A percentile compares a stretch with the other conserved stretches of the same genome.
Conservation (phyloP, 2,888 invertebrate species). For the Gastracanthus pulcherrimus region DNA sequence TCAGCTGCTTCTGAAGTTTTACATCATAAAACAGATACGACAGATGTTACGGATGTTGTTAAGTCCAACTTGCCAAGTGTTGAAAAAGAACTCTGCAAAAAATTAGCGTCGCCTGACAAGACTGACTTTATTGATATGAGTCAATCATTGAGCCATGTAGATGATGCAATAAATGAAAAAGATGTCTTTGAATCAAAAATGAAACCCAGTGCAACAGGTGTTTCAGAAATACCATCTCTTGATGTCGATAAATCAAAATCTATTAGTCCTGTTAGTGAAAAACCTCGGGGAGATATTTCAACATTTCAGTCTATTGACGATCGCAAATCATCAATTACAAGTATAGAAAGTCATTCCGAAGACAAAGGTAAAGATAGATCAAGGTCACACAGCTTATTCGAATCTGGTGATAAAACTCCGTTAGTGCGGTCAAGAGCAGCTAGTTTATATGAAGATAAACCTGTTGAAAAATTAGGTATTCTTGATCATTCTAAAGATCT, state of each 20-base stretch:
- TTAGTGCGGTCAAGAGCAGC: slow-evolving; percentile 68
- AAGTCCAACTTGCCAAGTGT: neutral
- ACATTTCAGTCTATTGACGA: slow-evolving; percentile 8
- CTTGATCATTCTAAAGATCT: slow-evolving; percentile 25
- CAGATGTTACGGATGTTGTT: neutral
- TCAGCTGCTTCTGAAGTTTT: neutral
- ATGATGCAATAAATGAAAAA: slow-evolving; percentile 60
- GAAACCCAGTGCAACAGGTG: slow-evolving; percentile 24
- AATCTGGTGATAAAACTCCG: slow-evolving; percentile 69
- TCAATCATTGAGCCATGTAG: slow-evolving; percentile 61
- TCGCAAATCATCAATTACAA: slow-evolving; percentile 49
- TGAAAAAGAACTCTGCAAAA: neutral
- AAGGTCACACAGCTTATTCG: slow-evolving; percentile 70
- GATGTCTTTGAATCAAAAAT: slow-evolving; percentile 8
- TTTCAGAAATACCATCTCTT: slow-evolving; percentile 7
- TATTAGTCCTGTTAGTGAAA: slow-evolving; percentile 11
- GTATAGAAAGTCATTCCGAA: slow-evolving; percentile 60
- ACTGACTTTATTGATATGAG: slow-evolving; percentile 58
- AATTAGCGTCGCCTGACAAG: slow-evolving; percentile 40
- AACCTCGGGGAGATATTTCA: neutral
- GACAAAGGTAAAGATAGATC: slow-evolving; percentile 67
- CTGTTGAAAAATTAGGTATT: slow-evolving; percentile 59
- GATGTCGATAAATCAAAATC: slow-evolving; percentile 49
- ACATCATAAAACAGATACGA: too few relatives aligned
- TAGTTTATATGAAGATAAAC: slow-evolving; percentile 70